Evolutionary conservation across 1,140 invertebrate genomes (phyloP).

Genomic region (Drosophila miranda): DNA sequence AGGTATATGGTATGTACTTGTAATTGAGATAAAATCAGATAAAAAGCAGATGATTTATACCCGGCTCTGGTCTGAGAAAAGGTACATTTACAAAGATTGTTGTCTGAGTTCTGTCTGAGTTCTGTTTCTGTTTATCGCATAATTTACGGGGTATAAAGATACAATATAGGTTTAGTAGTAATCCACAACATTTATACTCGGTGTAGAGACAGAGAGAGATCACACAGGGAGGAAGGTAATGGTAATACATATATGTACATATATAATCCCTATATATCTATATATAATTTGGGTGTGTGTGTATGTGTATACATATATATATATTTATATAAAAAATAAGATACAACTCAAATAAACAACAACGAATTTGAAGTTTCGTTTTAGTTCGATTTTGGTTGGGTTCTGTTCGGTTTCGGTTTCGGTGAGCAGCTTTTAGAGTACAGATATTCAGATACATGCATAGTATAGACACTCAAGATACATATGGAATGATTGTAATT

Average conservation of each 20-base stretch:
- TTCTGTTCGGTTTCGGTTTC: conserved; percentile 3
- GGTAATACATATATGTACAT: conserved; percentile 16
- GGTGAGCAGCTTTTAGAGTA: not conserved
- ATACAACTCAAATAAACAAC: conserved; percentile 21
- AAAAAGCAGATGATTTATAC: conserved; percentile 11
- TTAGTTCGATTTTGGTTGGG: not conserved
- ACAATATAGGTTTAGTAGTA: conserved; percentile 17
- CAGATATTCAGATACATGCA: not conserved
- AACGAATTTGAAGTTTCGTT: too few relatives aligned
- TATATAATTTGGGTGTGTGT: not conserved
- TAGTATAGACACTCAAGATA: conserved; percentile 28
- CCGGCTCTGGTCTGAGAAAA: conserved; percentile 15
- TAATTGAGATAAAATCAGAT: conserved; percentile 24
- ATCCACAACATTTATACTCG: conserved; percentile 59
- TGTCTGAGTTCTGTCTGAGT: too few relatives aligned
- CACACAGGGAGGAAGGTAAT: conserved; percentile 35
- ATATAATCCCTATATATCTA: conserved; percentile 2
- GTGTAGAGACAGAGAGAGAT: conserved; percentile 54
- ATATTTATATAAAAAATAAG: conserved; percentile 41
- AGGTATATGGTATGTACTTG: conserved; percentile 6
- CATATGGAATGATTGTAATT: not conserved
- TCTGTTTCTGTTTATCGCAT: too few relatives aligned
- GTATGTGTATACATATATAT: conserved; percentile 16
- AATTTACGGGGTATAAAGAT: not conserved
- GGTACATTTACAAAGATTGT: conserved; percentile 53